Evolutionary conservation across 2,797 vertebrate species (phyloP).

Genomic region (Pseudotriccus pelzelni): DNA sequence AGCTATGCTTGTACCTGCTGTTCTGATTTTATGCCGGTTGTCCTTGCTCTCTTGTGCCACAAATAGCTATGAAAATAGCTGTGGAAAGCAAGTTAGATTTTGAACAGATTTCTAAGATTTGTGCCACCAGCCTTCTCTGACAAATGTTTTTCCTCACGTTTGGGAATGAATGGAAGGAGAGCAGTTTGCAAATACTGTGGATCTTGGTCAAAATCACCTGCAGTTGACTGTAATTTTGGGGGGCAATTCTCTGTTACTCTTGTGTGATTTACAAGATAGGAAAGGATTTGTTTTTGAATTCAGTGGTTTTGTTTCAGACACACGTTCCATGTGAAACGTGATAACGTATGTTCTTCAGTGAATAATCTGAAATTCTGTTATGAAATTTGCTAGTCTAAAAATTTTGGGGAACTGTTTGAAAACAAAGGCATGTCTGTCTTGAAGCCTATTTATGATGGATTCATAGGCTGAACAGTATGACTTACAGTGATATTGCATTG

Average conservation of each 20-base stretch:
- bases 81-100: not conserved
- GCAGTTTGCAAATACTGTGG: not conserved
- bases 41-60: not conserved
- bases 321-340: not conserved
- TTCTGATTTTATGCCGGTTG: not conserved
- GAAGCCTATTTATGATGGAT: not conserved
- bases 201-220: not conserved
- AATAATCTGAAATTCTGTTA: not conserved
- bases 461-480: not conserved
- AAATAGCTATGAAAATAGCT: not conserved
- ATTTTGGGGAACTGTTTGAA: not conserved
- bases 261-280: not conserved
- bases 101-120: not conserved
- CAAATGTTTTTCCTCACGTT: not conserved
- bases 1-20: not conserved
- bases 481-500: not conserved
- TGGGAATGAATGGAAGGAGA: not conserved
- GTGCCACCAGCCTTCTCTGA: not conserved
- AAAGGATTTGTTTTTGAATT: not conserved
- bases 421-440: not conserved
- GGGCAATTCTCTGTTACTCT: not conserved
- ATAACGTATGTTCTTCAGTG: accelerated
- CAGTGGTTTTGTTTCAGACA: not conserved
- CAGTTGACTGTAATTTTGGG: not conserved
- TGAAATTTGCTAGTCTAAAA: not conserved